Conservation (phyloP, 2,888 invertebrate species). For the Chrysina gloriosa region DNA sequence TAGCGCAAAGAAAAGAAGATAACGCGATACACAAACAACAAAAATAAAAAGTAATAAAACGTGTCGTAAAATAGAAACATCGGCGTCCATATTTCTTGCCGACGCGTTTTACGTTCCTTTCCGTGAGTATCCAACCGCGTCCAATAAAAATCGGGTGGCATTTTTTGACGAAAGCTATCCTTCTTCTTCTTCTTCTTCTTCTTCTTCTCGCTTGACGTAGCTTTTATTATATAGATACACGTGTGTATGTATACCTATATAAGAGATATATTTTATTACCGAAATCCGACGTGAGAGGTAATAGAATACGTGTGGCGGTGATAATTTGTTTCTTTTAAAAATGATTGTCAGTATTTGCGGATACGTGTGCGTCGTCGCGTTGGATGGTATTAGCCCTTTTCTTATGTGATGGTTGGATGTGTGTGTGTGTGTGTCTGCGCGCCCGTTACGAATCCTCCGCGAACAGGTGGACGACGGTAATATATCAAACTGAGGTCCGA, state of each 20-base stretch:
- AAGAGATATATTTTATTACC: constrained; percentile 28
- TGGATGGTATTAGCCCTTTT: neutral
- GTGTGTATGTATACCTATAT: neutral
- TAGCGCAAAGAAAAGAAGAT: neutral
- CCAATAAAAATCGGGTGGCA: constrained; percentile 39
- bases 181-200: too few species aligned
- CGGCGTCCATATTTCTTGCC: constrained; percentile 37
- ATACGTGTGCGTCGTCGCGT: neutral
- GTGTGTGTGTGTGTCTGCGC: neutral
- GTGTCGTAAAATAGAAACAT: constrained; percentile 40
- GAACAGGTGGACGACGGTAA: constrained; percentile 8
- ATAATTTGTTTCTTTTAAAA: constrained; percentile 37
- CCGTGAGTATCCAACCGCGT: constrained; percentile 32
- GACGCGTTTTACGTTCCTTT: constrained; percentile 30
- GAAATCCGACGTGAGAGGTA: constrained; percentile 19
- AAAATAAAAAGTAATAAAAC: constrained; percentile 39
- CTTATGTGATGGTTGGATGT: neutral
- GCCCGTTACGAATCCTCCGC: neutral
- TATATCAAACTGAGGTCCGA: constrained; percentile 19
- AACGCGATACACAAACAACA: constrained; percentile 28
- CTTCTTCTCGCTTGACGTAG: constrained; percentile 15
- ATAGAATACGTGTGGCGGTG: constrained; percentile 36
- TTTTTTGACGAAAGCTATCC: constrained; percentile 24
- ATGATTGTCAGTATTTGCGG: constrained; percentile 36
- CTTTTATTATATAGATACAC: constrained; percentile 36